Base-by-base conservation (phyloP, 2,888 invertebrate species). In the Chydorus sphaericus region DNA sequence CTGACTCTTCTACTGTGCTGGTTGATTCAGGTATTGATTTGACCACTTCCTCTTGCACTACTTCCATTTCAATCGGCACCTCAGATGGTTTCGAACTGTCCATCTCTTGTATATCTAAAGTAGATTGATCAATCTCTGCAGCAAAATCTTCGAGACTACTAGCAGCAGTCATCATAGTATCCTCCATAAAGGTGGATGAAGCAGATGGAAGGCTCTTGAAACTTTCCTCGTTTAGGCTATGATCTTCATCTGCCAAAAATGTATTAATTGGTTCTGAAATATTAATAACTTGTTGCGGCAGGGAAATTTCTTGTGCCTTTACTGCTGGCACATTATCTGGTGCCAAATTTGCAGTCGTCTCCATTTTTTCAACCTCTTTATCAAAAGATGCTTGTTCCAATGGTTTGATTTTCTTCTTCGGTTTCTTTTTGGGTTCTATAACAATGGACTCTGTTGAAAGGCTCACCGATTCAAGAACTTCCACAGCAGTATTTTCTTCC, bases 1-100 rank as follows among this genome's bases (percentile, higher is more conserved):
- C 58, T 51, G 57, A 59, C 48, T 59, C 59, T 36, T 61, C 60
- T 44, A 56, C 57, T 31, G 11, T 30, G 16, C 26, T 23, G 11
- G 14, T 28, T 2, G 44, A 7, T 44, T 20, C 18, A 5, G 44
- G 26, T 44, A 23, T 44, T 14, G 28, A 23, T 23, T n/a, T 16
- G 26, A 44, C 28, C 4, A 14, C 14, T 6, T 14, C 14, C 10
- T 44, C 44, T 44, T 44, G 14, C 20, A 44, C 26, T 14, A 28
- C 14, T 8, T 44, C 44, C 23, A 20, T 23, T 1, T 39, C n/a
- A n/a, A n/a, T n/a, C n/a, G n/a, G n/a, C n/a, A n/a, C n/a, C n/a
- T n/a, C n/a, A n/a, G n/a, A n/a, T n/a, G n/a, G n/a, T n/a, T n/a
- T n/a, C n/a, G n/a, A n/a, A n/a, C n/a, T n/a, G n/a, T n/a, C n/a